Percentiles rank a stretch among this genome's conserved stretches.
phyloP scores from a whole-genome alignment of 2,797 vertebrate genomes.

The Oceanodroma leucorhoa region DNA sequence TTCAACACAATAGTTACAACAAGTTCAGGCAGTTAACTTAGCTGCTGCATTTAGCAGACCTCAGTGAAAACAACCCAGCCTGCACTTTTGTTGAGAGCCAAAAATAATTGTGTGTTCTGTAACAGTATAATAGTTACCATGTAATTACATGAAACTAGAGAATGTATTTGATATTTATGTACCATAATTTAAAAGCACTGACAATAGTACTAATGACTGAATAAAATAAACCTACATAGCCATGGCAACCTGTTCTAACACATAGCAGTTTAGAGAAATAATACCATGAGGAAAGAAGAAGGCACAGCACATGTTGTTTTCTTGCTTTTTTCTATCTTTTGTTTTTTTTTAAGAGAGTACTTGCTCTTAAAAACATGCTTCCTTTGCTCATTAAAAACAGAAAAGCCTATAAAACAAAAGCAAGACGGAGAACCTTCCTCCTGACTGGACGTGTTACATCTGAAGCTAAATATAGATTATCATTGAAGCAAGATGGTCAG shows the following conservation, averaged over 20 bases:
- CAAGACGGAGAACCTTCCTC: background rate
- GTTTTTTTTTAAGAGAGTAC: background rate
- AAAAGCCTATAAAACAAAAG: background rate
- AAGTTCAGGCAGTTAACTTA: background rate
- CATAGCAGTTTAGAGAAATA: background rate
- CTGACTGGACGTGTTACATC: background rate
- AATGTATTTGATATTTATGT: background rate
- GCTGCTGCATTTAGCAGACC: background rate
- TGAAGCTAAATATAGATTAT: background rate
- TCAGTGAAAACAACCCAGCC: background rate
- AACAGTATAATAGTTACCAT: background rate
- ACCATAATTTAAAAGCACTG: background rate
- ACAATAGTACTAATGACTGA: background rate
- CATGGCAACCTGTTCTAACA: background rate
- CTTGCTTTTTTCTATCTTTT: background rate
- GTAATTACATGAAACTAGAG: background rate
- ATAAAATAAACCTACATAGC: background rate
- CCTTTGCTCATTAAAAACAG: background rate
- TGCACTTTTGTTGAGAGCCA: background rate
- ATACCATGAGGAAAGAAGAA: background rate
- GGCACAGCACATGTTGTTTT: background rate
- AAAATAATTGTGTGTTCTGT: slow-evolving; percentile 3
- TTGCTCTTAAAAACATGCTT: background rate
- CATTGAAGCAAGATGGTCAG: background rate
- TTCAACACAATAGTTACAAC: background rate